Evolutionary conservation across 2,797 vertebrate genomes (phyloP).

Genomic region (Sebastiscus albofasciatus): DNA sequence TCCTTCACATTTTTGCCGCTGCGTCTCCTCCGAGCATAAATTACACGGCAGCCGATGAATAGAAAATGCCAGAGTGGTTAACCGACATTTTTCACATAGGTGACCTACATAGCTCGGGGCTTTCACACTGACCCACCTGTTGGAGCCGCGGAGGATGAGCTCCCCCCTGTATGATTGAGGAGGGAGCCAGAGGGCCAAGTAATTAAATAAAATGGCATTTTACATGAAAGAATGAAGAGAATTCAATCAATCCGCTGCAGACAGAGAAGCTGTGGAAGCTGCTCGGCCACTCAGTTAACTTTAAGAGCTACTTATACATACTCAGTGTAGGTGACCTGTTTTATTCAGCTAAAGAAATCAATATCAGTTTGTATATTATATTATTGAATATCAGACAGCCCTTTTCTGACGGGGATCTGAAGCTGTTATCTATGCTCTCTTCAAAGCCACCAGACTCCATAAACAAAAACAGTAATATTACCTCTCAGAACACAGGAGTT

Average conservation of each 20-base stretch:
- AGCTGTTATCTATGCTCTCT: not conserved
- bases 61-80: slow-evolving; percentile 43
- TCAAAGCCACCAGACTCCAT: not conserved
- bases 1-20: slow-evolving; percentile 25
- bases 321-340: too few relatives aligned
- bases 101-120: slow-evolving; percentile 64
- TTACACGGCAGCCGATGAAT: slow-evolving; percentile 14
- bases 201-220: not conserved
- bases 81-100: slow-evolving; percentile 57
- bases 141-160: slow-evolving; percentile 18
- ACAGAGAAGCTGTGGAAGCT: not conserved
- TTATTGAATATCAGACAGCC: too few relatives aligned
- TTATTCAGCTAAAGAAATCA: too few relatives aligned
- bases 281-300: not conserved
- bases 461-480: not conserved
- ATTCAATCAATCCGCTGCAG: not conserved
- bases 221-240: not conserved
- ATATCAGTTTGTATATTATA: too few relatives aligned
- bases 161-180: not conserved
- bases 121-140: slow-evolving; percentile 56
- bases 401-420: not conserved
- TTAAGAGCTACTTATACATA: not conserved
- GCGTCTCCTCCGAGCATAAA: slow-evolving; percentile 17
- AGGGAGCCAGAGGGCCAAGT: not conserved
- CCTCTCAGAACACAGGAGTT: not conserved